Evolutionary conservation across 1,140 invertebrate genomes (phyloP).

Genomic region (Diprion similis): DNA sequence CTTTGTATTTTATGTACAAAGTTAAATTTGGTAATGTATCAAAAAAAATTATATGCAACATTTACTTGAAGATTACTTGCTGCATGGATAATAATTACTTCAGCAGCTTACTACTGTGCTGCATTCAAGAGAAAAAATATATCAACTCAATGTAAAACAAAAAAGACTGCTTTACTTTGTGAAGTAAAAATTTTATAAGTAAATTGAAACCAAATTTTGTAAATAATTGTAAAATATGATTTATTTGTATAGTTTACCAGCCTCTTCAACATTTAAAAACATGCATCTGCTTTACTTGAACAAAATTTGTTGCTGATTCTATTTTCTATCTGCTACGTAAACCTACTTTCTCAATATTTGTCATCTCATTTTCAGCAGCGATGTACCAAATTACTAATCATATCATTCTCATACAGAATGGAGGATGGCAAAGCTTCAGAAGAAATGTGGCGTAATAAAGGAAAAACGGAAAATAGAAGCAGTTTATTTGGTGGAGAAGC

Average conservation of each 20-base stretch:
- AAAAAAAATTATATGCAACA: too few relatives aligned
- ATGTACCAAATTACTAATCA: too few relatives aligned
- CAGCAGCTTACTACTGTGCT: too few relatives aligned
- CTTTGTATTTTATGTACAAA: neutral
- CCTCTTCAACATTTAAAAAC: neutral
- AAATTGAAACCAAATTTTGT: too few relatives aligned
- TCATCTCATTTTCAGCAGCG: neutral
- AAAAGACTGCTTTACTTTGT: too few relatives aligned
- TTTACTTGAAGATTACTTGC: too few relatives aligned
- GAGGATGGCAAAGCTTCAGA: constrained; percentile 49
- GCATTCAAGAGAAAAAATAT: too few relatives aligned
- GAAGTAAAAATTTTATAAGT: too few relatives aligned
- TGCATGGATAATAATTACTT: too few relatives aligned
- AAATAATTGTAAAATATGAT: too few relatives aligned
- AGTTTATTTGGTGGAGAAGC: constrained; percentile 50
- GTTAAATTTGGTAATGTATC: neutral
- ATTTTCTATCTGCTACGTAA: neutral
- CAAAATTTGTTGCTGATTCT: neutral
- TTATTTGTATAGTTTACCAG: too few relatives aligned
- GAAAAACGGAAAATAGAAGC: constrained; percentile 46
- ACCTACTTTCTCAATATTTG: neutral
- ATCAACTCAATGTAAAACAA: too few relatives aligned
- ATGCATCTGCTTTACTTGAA: neutral
- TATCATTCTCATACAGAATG: constrained; percentile 38
- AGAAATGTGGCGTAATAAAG: constrained; percentile 46